Conservation (phyloP, 2,888 invertebrate species). For the Rutpela maculata region DNA sequence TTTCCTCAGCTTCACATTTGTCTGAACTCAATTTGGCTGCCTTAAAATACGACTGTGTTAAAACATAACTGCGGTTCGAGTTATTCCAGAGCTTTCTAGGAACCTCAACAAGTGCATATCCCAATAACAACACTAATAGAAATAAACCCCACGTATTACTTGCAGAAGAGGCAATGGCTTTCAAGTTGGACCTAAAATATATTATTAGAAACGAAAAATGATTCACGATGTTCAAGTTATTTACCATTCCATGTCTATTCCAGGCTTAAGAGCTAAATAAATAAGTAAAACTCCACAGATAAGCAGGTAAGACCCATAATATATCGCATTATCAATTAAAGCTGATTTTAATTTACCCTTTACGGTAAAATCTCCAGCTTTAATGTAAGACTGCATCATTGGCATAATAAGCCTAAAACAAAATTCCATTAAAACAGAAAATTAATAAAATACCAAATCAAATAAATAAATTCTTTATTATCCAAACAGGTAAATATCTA, state of each 20-base stretch:
- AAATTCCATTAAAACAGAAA: conserved; percentile 17
- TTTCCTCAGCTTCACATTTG: conserved; percentile 97
- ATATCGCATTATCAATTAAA: conserved; percentile 96
- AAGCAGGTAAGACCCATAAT: conserved; percentile 96
- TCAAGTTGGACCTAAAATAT: conserved; percentile 84
- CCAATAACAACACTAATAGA: conserved; percentile 92
- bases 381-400: conserved; percentile 98
- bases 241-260: conserved; percentile 91
- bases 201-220: conserved; percentile 6
- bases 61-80: conserved; percentile 88
- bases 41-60: conserved; percentile 93
- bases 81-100: conserved; percentile 94
- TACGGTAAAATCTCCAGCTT: conserved; percentile 97
- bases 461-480: no score
- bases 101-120: conserved; percentile 97
- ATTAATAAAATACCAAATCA: neutral
- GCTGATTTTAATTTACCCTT: conserved; percentile 96
- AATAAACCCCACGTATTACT: conserved; percentile 99
- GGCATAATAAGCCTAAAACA: conserved; percentile 91
- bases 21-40: conserved; percentile 95
- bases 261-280: conserved; percentile 94
- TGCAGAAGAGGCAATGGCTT: conserved; percentile 97
- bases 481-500: no score
- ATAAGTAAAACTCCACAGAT: conserved; percentile 96
- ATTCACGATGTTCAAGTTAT: conserved; percentile 52